Percentiles rank a stretch among this genome's conserved stretches.
Evolutionary conservation across 2,113 vertebrate genomes (phyloP).

Genomic region (Ellobius talpinus): DNA sequence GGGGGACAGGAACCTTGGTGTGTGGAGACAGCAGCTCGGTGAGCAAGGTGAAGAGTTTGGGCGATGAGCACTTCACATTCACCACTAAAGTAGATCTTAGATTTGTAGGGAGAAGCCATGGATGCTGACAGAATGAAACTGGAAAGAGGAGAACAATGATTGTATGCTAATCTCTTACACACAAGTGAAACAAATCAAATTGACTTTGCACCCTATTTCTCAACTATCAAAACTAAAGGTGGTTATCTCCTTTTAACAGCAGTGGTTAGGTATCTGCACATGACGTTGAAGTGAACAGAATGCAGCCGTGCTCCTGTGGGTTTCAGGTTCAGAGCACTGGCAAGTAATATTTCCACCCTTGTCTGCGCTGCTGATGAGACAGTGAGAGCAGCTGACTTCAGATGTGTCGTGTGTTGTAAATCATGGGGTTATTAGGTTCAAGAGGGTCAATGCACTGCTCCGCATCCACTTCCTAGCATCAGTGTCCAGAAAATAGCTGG

Average conservation of each 20-base stretch:
- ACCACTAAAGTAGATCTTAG: background rate
- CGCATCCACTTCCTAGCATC: conserved; percentile 58
- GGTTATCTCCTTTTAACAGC: conserved; percentile 61
- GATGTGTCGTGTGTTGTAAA: conserved; percentile 72
- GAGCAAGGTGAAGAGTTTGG: background rate
- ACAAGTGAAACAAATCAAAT: background rate
- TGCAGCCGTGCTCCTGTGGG: conserved; percentile 62
- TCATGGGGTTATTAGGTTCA: conserved; percentile 83
- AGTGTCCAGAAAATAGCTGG: background rate
- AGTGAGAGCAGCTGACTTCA: conserved; percentile 78
- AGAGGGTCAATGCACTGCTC: conserved; percentile 64
- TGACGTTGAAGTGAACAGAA: conserved; percentile 52
- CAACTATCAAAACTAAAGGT: conserved; percentile 19
- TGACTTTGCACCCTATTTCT: conserved; percentile 7
- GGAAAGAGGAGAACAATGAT: conserved; percentile 1
- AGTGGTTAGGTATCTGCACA: conserved; percentile 28
- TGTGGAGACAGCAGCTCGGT: background rate
- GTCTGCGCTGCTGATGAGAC: conserved; percentile 76
- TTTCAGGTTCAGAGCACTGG: conserved; percentile 58
- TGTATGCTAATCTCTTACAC: background rate
- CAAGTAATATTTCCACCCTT: conserved; percentile 62
- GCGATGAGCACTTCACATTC: background rate
- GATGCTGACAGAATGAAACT: background rate
- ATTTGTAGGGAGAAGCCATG: background rate
- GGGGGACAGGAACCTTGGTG: background rate